Conservation (phyloP, 2,888 invertebrate species). For the Venustoraphidia nigricollis region DNA sequence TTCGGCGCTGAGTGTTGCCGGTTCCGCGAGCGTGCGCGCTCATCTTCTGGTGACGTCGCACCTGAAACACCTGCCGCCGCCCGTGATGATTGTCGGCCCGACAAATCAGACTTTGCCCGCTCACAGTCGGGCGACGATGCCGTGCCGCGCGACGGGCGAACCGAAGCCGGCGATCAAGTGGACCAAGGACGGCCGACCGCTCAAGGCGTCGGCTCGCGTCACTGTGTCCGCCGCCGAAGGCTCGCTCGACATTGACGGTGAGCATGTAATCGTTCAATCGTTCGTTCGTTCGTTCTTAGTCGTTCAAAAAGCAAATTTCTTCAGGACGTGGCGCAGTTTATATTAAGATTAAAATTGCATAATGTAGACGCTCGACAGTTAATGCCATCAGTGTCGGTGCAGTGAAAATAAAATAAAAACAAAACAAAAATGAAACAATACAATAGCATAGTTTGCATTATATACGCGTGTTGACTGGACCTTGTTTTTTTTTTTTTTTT, state of each 20-base stretch:
- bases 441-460: too few relatives aligned
- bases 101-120: constrained; percentile 73
- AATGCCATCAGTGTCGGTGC: too few relatives aligned
- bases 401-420: too few relatives aligned
- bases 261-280: too few relatives aligned
- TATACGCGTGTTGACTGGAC: too few relatives aligned
- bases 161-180: constrained; percentile 55
- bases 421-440: too few relatives aligned
- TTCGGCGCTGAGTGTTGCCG: constrained; percentile 89
- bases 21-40: constrained; percentile 74
- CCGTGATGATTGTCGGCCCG: constrained; percentile 73
- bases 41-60: constrained; percentile 65
- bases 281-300: too few relatives aligned
- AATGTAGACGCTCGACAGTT: too few relatives aligned
- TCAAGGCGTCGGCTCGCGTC: constrained; percentile 29
- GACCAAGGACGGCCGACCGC: constrained; percentile 56
- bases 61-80: constrained; percentile 67
- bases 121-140: constrained; percentile 62
- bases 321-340: too few relatives aligned
- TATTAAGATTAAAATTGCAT: too few relatives aligned
- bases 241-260: constrained; percentile 62
- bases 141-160: constrained; percentile 62
- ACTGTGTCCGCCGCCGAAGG: constrained; percentile 50
- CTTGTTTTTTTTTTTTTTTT: too few relatives aligned
- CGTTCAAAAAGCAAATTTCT: too few relatives aligned